Evolutionary conservation across 2,888 invertebrate species (phyloP).

Genomic region (Leucozona laternaria): DNA sequence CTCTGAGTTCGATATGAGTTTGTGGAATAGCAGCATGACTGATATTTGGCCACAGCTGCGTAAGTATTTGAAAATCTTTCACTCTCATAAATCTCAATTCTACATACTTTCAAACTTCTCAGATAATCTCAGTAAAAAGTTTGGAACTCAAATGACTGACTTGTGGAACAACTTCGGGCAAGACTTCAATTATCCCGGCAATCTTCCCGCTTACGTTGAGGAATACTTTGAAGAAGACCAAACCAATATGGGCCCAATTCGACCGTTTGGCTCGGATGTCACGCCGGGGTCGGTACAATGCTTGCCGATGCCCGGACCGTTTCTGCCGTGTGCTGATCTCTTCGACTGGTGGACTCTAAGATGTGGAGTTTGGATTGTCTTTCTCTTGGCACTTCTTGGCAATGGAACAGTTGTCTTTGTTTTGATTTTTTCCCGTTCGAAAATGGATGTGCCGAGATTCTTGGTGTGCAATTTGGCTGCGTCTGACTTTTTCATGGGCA

Average conservation of each 20-base stretch:
- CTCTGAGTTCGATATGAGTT: conserved; percentile 88
- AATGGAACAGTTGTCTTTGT: conserved; percentile 98
- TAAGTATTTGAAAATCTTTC: conserved; percentile 84
- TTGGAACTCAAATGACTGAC: conserved; percentile 88
- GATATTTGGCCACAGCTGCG: conserved; percentile 93
- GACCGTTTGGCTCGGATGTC: conserved; percentile 78
- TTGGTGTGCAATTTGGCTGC: conserved; percentile 98
- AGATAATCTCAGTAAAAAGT: conserved; percentile 90
- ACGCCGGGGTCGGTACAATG: conserved; percentile 86
- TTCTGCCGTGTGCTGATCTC: conserved; percentile 96
- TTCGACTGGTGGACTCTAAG: conserved; percentile 99
- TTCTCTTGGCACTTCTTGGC: conserved; percentile 96
- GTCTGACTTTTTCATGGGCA: conserved; percentile 98
- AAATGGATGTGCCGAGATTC: conserved; percentile 98
- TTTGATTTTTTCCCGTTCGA: conserved; percentile 93
- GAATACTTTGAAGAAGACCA: conserved; percentile 89
- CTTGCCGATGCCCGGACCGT: conserved; percentile 94
- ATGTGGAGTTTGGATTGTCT: conserved; percentile 98
- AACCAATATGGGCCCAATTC: conserved; percentile 77
- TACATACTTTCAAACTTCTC: conserved; percentile 73
- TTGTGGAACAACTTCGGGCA: conserved; percentile 89
- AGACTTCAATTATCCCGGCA: conserved; percentile 89
- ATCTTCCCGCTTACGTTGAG: conserved; percentile 88
- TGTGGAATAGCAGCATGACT: conserved; percentile 91
- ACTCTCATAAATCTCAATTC: neutral